Percentiles rank a stretch among this genome's conserved stretches.
phyloP scores from a whole-genome alignment of 92 coral and sea anemone genomes.

The Zoanthus sansibaricus region DNA sequence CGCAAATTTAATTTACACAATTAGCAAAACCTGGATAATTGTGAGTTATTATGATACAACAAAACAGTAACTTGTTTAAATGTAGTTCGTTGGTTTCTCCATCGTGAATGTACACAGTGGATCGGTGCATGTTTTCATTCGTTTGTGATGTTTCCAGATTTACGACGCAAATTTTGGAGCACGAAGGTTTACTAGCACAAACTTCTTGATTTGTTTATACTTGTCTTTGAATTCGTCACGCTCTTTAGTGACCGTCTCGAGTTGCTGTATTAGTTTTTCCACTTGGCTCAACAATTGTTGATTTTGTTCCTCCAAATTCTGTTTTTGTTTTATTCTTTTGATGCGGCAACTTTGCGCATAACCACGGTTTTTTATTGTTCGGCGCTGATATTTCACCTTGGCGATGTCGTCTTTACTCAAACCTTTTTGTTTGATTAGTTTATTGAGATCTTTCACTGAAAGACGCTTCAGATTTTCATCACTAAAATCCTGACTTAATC shows the following conservation, averaged over 20 bases:
- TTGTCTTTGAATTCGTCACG: conserved; percentile 47
- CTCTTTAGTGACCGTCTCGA: conserved; percentile 51
- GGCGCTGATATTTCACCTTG: conserved; percentile 68
- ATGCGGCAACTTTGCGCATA: conserved; percentile 87
- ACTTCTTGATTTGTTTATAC: conserved; percentile 36
- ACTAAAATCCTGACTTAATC: conserved; percentile 25
- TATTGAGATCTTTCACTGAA: conserved; percentile 79
- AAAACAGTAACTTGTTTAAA: no score
- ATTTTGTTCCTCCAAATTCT: conserved; percentile 55
- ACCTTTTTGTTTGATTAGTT: conserved; percentile 66
- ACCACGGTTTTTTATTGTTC: conserved; percentile 87
- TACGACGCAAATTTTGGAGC: conserved; percentile 1
- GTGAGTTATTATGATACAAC: neutral
- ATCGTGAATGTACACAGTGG: neutral
- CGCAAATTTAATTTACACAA: neutral
- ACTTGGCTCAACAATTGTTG: conserved; percentile 51
- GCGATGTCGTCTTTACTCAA: conserved; percentile 53
- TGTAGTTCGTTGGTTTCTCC: neutral
- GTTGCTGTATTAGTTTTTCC: conserved; percentile 39
- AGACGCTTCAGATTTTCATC: conserved; percentile 64
- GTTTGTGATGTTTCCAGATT: neutral
- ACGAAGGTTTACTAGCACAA: neutral
- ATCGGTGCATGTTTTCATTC: neutral
- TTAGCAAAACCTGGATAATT: neutral
- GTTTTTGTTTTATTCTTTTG: conserved; percentile 70